phyloP scores from a whole-genome alignment of 1,140 invertebrate genomes.

The Halyomorpha halys region DNA sequence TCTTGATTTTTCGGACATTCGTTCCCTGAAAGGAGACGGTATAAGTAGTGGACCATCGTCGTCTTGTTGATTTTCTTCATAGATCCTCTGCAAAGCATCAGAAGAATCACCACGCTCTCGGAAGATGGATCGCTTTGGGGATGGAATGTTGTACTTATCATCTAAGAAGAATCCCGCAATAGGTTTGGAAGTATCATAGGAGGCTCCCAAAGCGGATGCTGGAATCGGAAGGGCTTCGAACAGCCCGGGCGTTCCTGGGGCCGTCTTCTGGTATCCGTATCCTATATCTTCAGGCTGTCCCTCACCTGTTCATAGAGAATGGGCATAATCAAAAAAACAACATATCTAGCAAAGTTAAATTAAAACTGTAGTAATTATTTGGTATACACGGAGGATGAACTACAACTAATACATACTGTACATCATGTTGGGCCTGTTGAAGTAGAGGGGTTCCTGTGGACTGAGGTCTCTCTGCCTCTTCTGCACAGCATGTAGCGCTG shows the following conservation, averaged over 20 bases:
- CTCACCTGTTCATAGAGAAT: conserved; percentile 24
- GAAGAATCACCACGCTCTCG: conserved; percentile 29
- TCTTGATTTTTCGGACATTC: conserved; percentile 19
- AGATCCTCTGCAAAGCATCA: conserved; percentile 26
- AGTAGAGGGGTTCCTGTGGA: conserved; percentile 20
- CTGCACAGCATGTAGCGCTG: conserved; percentile 27
- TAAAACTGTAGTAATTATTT: no score
- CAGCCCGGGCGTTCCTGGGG: conserved; percentile 22
- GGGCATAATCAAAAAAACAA: no score
- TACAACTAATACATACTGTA: neutral
- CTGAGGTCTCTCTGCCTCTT: conserved; percentile 27
- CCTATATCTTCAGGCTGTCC: conserved; percentile 33
- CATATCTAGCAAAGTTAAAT: neutral
- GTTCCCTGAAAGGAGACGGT: conserved; percentile 30
- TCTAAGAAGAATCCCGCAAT: neutral
- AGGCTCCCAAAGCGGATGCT: conserved; percentile 15
- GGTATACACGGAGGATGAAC: no score
- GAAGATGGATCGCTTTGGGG: conserved; percentile 29
- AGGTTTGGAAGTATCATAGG: conserved; percentile 1
- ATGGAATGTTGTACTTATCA: conserved; percentile 5
- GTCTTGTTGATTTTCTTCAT: conserved; percentile 18
- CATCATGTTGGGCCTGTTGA: conserved; percentile 5
- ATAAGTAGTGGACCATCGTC: conserved; percentile 17
- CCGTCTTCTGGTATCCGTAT: conserved; percentile 32
- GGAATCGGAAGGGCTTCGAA: conserved; percentile 26